Evolutionary conservation across 1,140 invertebrate species (phyloP).

Genomic region (Halesus radiatus): DNA sequence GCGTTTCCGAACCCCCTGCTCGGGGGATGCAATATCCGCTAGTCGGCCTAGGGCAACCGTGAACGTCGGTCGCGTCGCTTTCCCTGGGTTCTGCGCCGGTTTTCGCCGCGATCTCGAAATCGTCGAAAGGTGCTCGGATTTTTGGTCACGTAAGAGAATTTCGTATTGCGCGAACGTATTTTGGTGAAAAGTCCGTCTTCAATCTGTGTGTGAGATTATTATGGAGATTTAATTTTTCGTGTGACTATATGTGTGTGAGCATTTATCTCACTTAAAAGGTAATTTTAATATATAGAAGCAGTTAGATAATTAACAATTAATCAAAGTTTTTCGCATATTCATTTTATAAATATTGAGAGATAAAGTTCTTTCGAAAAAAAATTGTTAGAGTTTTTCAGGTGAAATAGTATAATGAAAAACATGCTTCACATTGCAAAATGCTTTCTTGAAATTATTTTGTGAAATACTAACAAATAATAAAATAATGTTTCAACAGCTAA

Average conservation of each 20-base stretch:
- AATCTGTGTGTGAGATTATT: conserved; percentile 3
- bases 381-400: too few relatives aligned
- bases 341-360: too few relatives aligned
- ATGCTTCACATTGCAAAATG: too few relatives aligned
- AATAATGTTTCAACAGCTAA: too few relatives aligned
- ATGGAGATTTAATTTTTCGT: background rate
- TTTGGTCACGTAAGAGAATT: conserved; percentile 32
- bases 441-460: too few relatives aligned
- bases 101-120: conserved; percentile 39
- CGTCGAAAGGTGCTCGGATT: conserved; percentile 3
- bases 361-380: too few relatives aligned
- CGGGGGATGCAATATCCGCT: conserved; percentile 32
- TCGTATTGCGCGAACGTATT: conserved; percentile 23
- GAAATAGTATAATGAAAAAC: too few relatives aligned
- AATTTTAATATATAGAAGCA: background rate
- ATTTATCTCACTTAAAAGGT: conserved; percentile 11
- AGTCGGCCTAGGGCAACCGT: conserved; percentile 52
- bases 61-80: background rate
- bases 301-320: too few relatives aligned
- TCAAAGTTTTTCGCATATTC: too few relatives aligned
- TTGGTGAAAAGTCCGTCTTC: conserved; percentile 25
- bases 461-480: too few relatives aligned
- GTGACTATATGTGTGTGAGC: background rate
- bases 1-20: conserved; percentile 14
- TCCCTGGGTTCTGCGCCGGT: conserved; percentile 11